Evolutionary conservation across 2,888 invertebrate genomes (phyloP), one percentile per base, ranked within the genome.

Genomic region (Platycnemis pennipes): DNA sequence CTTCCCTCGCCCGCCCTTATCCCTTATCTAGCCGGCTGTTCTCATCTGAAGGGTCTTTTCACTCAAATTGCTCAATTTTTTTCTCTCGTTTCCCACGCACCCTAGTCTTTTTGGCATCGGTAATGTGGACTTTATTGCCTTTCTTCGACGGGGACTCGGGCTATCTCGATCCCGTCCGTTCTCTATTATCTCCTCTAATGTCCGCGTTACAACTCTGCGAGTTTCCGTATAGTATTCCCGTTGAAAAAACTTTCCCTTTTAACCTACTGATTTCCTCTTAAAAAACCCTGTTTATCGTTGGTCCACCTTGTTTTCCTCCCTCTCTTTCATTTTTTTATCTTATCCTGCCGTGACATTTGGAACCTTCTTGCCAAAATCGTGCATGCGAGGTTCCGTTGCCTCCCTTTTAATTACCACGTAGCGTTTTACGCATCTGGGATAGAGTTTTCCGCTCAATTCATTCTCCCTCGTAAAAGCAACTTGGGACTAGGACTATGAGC

Each of bases 41-140:
- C 3, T 37, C 37, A 11, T 37, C 31, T 37, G 13, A 37, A 77
- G 77, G 37, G 77, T 13, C 77, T 77, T 77, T n/a, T 77, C 37
- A 77, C 16, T 26, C 13, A 77, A 77, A 77, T 13, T 77, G 77
- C 37, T 77, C 77, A 77, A 37, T 77, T 77, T 77, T 56, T 77
- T 77, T 77, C 77, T 37, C 37, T 37, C 13, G 31, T 77, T 77
- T 77, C 77, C 77, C 77, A 31, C 77, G 77, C 77, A 13, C 37
- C 37, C 37, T 16, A 77, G 31, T 37, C 77, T 11, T 16, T 37
- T 37, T 26, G 77, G 77, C 13, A 37, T 37, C 37, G 13, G 37
- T 77, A 77, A 77, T 77, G 77, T 77, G 77, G 37, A 77, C 37
- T 77, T 77, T 77, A 77, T 77, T 77, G 37, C 77, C 77, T 37